These are phyloP conservation scores for Campaea margaritaria DNA, from an alignment of 2,888 invertebrate genomes.

Conservation along the genomic window DNA sequence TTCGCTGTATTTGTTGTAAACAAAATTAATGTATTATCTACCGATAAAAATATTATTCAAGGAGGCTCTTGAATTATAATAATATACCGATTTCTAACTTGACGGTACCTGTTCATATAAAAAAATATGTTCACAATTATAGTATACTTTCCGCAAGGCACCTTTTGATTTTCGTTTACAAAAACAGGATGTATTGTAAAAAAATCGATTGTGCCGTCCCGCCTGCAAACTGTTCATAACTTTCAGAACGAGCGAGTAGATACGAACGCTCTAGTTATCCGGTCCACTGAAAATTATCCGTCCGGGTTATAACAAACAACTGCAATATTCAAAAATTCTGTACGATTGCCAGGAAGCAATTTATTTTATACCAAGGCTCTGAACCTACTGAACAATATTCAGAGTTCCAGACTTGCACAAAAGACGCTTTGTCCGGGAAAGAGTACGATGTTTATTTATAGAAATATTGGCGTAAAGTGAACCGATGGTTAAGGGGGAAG, in stretches of 20 bases:
- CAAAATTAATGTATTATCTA: no score
- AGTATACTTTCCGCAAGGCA: no score
- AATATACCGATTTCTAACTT: no score
- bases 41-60: no score
- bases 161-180: not conserved
- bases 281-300: slow-evolving; percentile 28
- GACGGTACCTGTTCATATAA: no score
- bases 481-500: no score
- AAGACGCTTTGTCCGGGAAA: no score
- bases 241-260: slow-evolving; percentile 9
- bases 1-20: no score
- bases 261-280: slow-evolving; percentile 22
- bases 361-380: slow-evolving; percentile 19
- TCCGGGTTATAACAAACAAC: slow-evolving; percentile 19
- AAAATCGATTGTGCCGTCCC: slow-evolving; percentile 16
- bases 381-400: not conserved
- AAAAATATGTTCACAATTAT: no score
- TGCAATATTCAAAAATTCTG: slow-evolving; percentile 34
- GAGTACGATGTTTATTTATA: no score
- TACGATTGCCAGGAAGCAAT: slow-evolving; percentile 35
- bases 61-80: no score
- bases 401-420: not conserved
- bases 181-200: slow-evolving; percentile 1
- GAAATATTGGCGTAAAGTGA: no score
- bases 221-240: slow-evolving; percentile 6